phyloP scores from a whole-genome alignment of 2,113 vertebrate species.

The Leucopsar rothschildi region DNA sequence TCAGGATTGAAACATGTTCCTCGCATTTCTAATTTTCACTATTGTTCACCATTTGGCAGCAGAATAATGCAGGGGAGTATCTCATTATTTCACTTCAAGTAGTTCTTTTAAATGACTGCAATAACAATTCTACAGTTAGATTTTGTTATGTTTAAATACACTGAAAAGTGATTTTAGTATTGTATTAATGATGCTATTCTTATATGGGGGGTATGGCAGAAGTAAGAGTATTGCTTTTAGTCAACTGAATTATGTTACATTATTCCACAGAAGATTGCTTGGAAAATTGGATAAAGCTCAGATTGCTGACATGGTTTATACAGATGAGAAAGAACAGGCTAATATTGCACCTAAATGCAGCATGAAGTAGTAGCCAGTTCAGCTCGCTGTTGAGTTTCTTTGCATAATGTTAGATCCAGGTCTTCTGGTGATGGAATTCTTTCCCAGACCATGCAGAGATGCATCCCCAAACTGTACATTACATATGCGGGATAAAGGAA shows the following conservation, averaged over 20 bases:
- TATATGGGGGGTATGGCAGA: background rate
- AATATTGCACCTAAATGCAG: background rate
- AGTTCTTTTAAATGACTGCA: background rate
- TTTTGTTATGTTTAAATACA: background rate
- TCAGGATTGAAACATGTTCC: constrained; percentile 1
- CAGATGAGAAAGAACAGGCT: background rate
- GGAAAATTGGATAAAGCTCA: constrained; percentile 1
- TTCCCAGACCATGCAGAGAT: background rate
- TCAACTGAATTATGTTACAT: background rate
- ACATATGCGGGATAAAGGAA: background rate
- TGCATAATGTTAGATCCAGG: background rate
- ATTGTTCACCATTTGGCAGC: background rate
- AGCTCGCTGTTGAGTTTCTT: background rate
- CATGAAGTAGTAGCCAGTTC: background rate
- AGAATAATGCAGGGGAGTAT: background rate
- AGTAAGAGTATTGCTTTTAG: background rate
- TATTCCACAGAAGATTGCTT: background rate
- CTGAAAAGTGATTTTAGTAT: background rate
- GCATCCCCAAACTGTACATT: background rate
- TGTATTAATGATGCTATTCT: background rate
- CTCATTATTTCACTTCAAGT: background rate
- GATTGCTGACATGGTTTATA: background rate
- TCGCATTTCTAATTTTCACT: background rate
- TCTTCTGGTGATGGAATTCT: background rate
- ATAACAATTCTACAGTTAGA: background rate